A percentile compares a stretch with the other conserved stretches of the same genome.
Conservation (phyloP, 2,797 vertebrate genomes). For the Xiphophorus birchmanni region DNA sequence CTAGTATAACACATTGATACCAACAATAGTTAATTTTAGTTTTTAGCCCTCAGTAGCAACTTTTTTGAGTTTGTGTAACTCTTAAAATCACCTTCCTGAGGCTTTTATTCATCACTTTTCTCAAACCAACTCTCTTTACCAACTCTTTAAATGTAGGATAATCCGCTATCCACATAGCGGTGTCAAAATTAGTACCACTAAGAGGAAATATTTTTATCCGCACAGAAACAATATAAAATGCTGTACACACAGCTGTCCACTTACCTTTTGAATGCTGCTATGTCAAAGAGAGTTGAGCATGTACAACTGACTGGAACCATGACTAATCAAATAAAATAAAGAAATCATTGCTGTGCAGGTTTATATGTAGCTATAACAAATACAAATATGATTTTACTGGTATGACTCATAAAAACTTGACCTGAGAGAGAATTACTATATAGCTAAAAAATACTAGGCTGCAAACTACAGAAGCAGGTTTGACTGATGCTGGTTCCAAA, state of each 20-base stretch:
- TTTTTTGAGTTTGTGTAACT: neutral
- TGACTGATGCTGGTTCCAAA: neutral
- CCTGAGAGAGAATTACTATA: neutral
- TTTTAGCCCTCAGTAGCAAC: neutral
- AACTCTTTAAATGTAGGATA: neutral
- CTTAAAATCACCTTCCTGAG: neutral
- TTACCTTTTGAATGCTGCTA: neutral
- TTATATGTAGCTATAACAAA: neutral
- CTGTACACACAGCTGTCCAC: neutral
- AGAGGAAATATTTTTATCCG: neutral
- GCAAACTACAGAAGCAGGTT: neutral
- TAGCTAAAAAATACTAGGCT: no score
- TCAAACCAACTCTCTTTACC: neutral
- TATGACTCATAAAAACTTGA: neutral
- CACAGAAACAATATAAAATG: neutral
- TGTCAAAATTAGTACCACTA: neutral
- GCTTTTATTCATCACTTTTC: neutral
- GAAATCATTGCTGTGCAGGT: neutral
- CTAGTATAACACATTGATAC: neutral
- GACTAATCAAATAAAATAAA: neutral
- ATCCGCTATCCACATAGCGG: neutral
- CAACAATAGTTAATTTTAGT: neutral
- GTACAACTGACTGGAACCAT: neutral
- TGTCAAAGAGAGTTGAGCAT: neutral
- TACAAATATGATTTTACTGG: neutral